Evolutionary conservation across 1,140 invertebrate genomes (phyloP), one percentile per base, ranked within the genome.

Genomic region (Aphaenogaster ashmeadi): DNA sequence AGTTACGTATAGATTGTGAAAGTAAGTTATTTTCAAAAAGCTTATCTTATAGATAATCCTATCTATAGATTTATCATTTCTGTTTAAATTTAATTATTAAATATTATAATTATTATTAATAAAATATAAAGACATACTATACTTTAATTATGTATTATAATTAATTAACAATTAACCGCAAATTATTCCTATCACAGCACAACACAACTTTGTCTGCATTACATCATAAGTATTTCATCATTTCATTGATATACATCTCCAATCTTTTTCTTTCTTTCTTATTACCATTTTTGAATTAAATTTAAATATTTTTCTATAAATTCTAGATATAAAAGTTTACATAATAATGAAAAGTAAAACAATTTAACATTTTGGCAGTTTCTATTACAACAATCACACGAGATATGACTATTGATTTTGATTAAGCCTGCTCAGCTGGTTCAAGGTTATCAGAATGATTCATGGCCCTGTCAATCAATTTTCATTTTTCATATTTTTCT

Each of bases 221-320:
- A 74, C 33, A 74, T 74, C 33, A 74, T 56, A 56, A 74, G 15
- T 21, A 18, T 38, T 72, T 72, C 50, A 11, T 74, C 9, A 56
- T 56, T 56, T n/a, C 4, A 21, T 9, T 66, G 15, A 7, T 36
- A 72, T 38, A 67, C 8, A 74, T 56, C 21, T 36, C 7, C 38
- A 27, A 50, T 27, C 2, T 72, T 52, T 33, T 6, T 15, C 6
- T 72, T 5, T 33, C 3, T 60, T 13, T 27, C 27, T 60, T 60
- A 27, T 13, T 36, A 36, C 2, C 8, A 60, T 11, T 60, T 33
- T 60, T 33, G 3, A 60, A 13, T 36, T 36, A 36, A 62, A 15
- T 7, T 62, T 36, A 15, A 18, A 36, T 13, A 62, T 36, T 0
- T 71, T 52, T 33, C 27, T 50, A 44, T 18, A 52, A 50, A 7